Percentiles rank a stretch among this genome's conserved stretches.
These are phyloP conservation scores for Rhincodon typus DNA, from an alignment of 2,797 vertebrate genomes.

Conservation along the genomic window DNA sequence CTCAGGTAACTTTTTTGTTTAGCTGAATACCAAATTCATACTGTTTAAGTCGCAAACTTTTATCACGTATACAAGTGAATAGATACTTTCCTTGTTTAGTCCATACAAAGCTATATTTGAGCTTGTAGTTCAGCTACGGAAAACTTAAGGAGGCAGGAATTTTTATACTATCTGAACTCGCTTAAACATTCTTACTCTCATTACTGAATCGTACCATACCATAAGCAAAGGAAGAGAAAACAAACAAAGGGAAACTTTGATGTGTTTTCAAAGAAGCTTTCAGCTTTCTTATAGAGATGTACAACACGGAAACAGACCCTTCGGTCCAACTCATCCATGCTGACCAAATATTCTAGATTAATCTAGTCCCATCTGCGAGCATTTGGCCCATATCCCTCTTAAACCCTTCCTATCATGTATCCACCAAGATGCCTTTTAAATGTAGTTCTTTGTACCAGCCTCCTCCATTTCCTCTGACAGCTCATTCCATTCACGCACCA, in stretches of 20 bases:
- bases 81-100: neutral
- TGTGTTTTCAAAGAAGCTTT: neutral
- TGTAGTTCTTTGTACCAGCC: too few relatives aligned
- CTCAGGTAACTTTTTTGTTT: slow-evolving; percentile 69
- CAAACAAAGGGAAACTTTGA: neutral
- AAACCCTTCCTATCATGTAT: too few relatives aligned
- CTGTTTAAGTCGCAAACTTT: neutral
- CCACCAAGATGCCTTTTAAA: too few relatives aligned
- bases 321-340: too few relatives aligned
- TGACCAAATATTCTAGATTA: too few relatives aligned
- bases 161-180: neutral
- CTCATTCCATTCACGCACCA: too few relatives aligned
- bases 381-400: too few relatives aligned
- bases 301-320: too few relatives aligned
- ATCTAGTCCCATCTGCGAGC: too few relatives aligned
- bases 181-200: neutral
- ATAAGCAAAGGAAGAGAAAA: neutral
- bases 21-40: too few relatives aligned
- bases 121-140: neutral
- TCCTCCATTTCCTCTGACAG: too few relatives aligned
- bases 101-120: neutral
- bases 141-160: neutral
- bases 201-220: neutral
- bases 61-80: neutral
- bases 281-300: neutral